Evolutionary conservation across 2,888 invertebrate genomes (phyloP).

Genomic region (Chrysopilus asiliformis): DNA sequence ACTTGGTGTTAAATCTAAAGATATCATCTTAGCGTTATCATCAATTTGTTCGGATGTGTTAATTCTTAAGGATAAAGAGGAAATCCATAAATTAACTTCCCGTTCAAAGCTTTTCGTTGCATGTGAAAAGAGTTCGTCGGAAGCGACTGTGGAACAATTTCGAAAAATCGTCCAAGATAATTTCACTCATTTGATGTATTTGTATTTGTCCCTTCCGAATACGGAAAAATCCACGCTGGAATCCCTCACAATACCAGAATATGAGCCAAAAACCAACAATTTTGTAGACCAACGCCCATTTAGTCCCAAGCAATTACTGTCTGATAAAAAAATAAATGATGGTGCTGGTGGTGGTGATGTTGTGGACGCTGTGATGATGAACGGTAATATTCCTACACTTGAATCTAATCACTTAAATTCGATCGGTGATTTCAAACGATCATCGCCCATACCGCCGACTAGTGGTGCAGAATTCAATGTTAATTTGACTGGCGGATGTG

Average conservation of each 20-base stretch:
- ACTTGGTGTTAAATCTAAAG: conserved; percentile 36
- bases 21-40: conserved; percentile 34
- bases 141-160: conserved; percentile 36
- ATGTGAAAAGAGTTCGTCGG: conserved; percentile 17
- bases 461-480: conserved; percentile 18
- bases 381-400: conserved; percentile 13
- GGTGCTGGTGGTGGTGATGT: conserved; percentile 22
- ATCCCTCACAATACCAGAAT: conserved; percentile 37
- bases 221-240: conserved; percentile 42
- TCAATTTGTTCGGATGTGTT: conserved; percentile 30
- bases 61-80: too few relatives aligned
- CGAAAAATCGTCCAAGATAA: conserved; percentile 28
- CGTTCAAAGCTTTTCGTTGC: conserved; percentile 41
- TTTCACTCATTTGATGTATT: conserved; percentile 47
- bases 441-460: conserved; percentile 16
- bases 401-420: neutral
- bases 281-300: neutral
- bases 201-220: conserved; percentile 49
- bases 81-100: conserved; percentile 15
- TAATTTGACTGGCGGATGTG: conserved; percentile 34
- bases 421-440: conserved; percentile 9
- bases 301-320: conserved; percentile 14
- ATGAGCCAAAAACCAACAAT: conserved; percentile 15
- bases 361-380: conserved; percentile 31
- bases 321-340: too few relatives aligned